Evolutionary conservation across 1,140 invertebrate genomes (phyloP), one percentile per base, ranked within the genome.

Genomic region (Papilio machaon): DNA sequence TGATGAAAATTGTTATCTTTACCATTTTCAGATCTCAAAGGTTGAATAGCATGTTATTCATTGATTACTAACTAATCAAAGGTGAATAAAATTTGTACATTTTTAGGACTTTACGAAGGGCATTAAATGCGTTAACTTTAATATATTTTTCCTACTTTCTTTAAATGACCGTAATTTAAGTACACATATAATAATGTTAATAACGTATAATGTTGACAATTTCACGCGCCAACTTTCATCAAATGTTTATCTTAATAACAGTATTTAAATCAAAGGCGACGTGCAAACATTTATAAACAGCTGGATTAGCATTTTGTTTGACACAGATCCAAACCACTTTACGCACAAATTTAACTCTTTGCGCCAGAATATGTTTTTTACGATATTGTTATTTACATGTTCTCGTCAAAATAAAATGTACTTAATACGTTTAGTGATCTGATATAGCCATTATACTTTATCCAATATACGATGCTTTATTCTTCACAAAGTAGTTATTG

Each of bases 301-400:
- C 73, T 74, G 60, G 80, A 77, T 77, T 81, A 77, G 38, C 74
- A 70, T 70, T 70, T 77, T 75, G 73, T 77, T 81, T 81, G 80
- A 81, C 80, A 77, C 80, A 64, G 30, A 75, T 81, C 80, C 80
- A 81, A 81, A 75, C 75, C 76, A 47, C 73, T 81, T 43, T 77
- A 81, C 67, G 64, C n/a, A 74, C 54, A 82, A 73, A 79, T 79
- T 75, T 80, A 79, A 78, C 75, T 82, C 81, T 81, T 82, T 82
- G 74, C 43, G 76, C 52, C 60, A 38, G 46, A 82, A 64, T 82
- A 79, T 58, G 19, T 73, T 58, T 73, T 30, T 49, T n/a, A 23
- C 46, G n/a, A 73, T 23, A 54, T 80, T 73, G 30, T 74, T 73
- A 15, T 49, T 58, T 58, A 11, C 80, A 70, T 81, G 81, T 78